Evolutionary conservation across 2,797 vertebrate genomes (phyloP).

Genomic region (Enteromius afrohamiltoni): DNA sequence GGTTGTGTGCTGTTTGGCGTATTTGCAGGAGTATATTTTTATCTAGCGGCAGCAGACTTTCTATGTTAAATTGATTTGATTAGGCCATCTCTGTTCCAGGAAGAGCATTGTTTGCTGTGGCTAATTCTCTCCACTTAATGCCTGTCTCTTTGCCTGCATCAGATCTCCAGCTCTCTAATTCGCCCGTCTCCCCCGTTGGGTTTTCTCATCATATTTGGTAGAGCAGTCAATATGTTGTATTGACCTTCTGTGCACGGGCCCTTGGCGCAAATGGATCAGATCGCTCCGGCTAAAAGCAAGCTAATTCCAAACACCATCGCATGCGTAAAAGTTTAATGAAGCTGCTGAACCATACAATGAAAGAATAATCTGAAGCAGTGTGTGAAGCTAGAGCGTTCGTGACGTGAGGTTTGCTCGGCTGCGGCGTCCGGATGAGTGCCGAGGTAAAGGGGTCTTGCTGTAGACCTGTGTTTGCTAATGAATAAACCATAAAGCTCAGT

Average conservation of each 20-base stretch:
- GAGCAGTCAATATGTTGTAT: constrained; percentile 75
- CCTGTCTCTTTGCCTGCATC: constrained; percentile 53
- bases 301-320: constrained; percentile 74
- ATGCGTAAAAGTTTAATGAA: constrained; percentile 74
- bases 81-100: constrained; percentile 46
- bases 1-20: neutral
- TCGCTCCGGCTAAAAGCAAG: constrained; percentile 70
- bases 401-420: neutral
- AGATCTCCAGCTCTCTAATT: constrained; percentile 48
- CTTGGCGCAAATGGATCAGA: constrained; percentile 69
- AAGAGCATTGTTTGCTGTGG: constrained; percentile 53
- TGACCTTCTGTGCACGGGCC: constrained; percentile 69
- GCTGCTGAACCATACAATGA: constrained; percentile 63
- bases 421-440: neutral
- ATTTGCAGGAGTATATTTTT: constrained; percentile 22
- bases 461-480: constrained; percentile 60
- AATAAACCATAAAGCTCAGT: constrained; percentile 63
- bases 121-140: constrained; percentile 59
- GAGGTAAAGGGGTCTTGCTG: constrained; percentile 25
- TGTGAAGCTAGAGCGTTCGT: constrained; percentile 57
- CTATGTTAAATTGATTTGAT: constrained; percentile 58
- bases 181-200: constrained; percentile 34
- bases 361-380: constrained; percentile 60
- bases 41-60: constrained; percentile 33
- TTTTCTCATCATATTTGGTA: constrained; percentile 56